Base-by-base conservation (phyloP, 2,113 vertebrate genomes). In the Pelusios castaneus region DNA sequence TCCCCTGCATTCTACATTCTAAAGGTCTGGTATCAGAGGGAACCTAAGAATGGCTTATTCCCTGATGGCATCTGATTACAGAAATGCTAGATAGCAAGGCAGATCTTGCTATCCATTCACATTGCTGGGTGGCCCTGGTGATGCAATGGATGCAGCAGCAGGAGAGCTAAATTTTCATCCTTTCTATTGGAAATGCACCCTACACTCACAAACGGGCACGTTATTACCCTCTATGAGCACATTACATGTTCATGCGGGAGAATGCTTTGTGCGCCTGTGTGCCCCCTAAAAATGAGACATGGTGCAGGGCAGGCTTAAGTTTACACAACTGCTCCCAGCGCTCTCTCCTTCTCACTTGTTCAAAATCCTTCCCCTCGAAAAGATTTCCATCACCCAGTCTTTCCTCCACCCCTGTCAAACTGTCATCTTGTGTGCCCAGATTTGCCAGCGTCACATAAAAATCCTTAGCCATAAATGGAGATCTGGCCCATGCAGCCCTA, bases 11-110 rank as follows among this genome's bases (percentile, higher is more conserved):
- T 82, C 49, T 52, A 47, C 38, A 29, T 54, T 10, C 8, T 83
- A 80, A 92, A 8, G 51, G 17, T 25, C 88, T 19, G 70, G 0
- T 49, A 76, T 5, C 47, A 94, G 55, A 79, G 60, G 94, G 84
- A 70, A 79, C 58, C 14, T 1, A 88, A 60, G 60, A 91, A 84
- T 16, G 29, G 83, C 56, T 79, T 49, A 27, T 56, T 73, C 2
- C 0, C n/a, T 29, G 56, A 38, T 78, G 85, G 8, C 27, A 43
- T 31, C 82, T 6, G 6, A 0, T 16, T 11, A 14, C 0, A 0
- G 75, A 0, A 0, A 89, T 73, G n/a, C 12, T 38, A 52, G 76
- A 17, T 29, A 73, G 1, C 29, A 80, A 81, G 8, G n/a, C 25
- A 0, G 8, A 82, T 52, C 81, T 0, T 83, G 67, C 58, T 92